Conservation (phyloP, 1,140 invertebrate genomes). For the Leptinotarsa texana region DNA sequence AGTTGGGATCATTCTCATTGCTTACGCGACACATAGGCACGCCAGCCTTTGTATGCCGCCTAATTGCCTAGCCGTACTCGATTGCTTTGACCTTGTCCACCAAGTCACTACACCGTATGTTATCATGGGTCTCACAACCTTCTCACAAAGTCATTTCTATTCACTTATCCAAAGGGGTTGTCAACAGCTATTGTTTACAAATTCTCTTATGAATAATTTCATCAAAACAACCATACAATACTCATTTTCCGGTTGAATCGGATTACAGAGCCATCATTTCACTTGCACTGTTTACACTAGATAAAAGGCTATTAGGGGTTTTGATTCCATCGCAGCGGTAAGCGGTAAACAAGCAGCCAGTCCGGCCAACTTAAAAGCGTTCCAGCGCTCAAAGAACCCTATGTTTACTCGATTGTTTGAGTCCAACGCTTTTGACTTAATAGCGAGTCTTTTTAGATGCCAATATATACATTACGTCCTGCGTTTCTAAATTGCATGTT, state of each 20-base stretch:
- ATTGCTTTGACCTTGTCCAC: too few relatives aligned
- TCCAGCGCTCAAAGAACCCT: conserved; percentile 30
- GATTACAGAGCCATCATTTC: conserved; percentile 37
- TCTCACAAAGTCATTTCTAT: background rate
- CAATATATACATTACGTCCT: conserved; percentile 21
- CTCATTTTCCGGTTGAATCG: conserved; percentile 32
- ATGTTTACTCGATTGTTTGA: conserved; percentile 28
- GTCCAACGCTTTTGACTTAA: conserved; percentile 20
- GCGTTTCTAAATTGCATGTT: conserved; percentile 7
- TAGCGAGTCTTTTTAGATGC: conserved; percentile 4
- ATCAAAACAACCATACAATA: conserved; percentile 27
- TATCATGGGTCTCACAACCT: too few relatives aligned
- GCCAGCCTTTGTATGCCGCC: too few relatives aligned
- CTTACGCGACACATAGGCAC: too few relatives aligned
- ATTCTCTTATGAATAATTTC: conserved; percentile 21
- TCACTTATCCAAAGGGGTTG: conserved; percentile 8
- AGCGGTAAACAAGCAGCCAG: conserved; percentile 33
- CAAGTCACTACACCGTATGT: too few relatives aligned
- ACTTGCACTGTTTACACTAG: conserved; percentile 38
- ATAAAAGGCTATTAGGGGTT: conserved; percentile 39
- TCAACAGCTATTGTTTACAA: conserved; percentile 21
- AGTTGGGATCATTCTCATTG: too few relatives aligned
- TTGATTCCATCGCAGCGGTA: conserved; percentile 35
- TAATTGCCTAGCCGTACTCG: too few relatives aligned
- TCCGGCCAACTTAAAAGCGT: conserved; percentile 35